These are phyloP conservation scores for Tuberolachnus salignus DNA, from an alignment of 2,888 invertebrate genomes.

Conservation along the genomic window DNA sequence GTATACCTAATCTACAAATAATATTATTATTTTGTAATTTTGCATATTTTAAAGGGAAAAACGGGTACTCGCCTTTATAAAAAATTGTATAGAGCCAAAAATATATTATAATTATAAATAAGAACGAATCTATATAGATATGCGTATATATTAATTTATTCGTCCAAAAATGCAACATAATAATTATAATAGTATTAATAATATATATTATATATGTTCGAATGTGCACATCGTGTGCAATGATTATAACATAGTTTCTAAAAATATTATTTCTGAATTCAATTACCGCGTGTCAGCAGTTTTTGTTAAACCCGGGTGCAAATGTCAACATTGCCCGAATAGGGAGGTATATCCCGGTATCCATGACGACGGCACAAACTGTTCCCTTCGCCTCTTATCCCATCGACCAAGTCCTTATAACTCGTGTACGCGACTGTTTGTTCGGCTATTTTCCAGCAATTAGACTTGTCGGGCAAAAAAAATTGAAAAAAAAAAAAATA, in stretches of 20 bases:
- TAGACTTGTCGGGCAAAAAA: conserved; percentile 50
- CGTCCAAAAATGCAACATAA: neutral
- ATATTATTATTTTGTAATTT: no score
- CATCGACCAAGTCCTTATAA: conserved; percentile 22
- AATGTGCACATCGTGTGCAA: conserved; percentile 16
- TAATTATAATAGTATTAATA: neutral
- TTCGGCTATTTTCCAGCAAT: conserved; percentile 56
- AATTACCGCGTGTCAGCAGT: conserved; percentile 55
- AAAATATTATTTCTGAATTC: conserved; percentile 52
- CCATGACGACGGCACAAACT: conserved; percentile 56
- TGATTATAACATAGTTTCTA: conserved; percentile 32
- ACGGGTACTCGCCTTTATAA: no score
- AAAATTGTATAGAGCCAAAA: no score
- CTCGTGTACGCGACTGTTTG: conserved; percentile 42
- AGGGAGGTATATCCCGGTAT: conserved; percentile 54
- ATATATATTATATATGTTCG: neutral
- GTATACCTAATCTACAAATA: no score
- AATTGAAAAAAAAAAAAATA: conserved; percentile 25
- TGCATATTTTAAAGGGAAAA: no score
- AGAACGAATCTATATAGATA: neutral
- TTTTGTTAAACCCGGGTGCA: conserved; percentile 56
- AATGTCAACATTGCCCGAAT: conserved; percentile 54
- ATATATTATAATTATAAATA: no score
- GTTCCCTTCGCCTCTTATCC: conserved; percentile 24
- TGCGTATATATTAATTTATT: no score